Evolutionary conservation across 2,797 vertebrate species (phyloP).

Genomic region (Gadopsis bispinosus): DNA sequence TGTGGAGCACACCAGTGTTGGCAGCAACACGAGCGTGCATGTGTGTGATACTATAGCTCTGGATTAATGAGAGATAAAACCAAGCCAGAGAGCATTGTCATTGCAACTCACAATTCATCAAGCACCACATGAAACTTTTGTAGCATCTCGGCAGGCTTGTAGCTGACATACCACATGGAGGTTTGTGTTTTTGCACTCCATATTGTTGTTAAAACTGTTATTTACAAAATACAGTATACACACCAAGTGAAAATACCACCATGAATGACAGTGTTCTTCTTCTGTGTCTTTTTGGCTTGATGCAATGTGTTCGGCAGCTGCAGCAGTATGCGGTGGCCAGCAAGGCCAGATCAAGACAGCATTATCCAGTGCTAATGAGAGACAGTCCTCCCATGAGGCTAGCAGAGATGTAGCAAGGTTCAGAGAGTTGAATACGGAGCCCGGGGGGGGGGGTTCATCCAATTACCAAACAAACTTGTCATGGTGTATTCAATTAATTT

Average conservation of each 20-base stretch:
- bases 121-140: conserved; percentile 37
- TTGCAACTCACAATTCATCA: conserved; percentile 42
- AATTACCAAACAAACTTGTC: conserved; percentile 72
- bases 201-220: conserved; percentile 9
- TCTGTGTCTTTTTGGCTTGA: conserved; percentile 30
- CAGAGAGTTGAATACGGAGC: conserved; percentile 50
- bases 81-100: conserved; percentile 63
- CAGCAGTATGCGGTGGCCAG: conserved; percentile 55
- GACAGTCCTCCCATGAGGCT: conserved; percentile 61
- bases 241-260: neutral
- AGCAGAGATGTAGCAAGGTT: conserved; percentile 59
- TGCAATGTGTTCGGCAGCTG: conserved; percentile 38
- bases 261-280: conserved; percentile 26
- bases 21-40: conserved; percentile 66
- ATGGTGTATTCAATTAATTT: conserved; percentile 66
- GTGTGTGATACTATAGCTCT: conserved; percentile 68
- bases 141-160: conserved; percentile 16
- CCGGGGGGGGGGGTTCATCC: conserved; percentile 47
- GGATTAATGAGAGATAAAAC: conserved; percentile 78
- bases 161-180: conserved; percentile 24
- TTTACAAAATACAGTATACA: neutral
- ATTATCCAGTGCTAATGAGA: conserved; percentile 75
- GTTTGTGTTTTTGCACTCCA: conserved; percentile 4
- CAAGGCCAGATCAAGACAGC: conserved; percentile 53
- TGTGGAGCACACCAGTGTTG: conserved; percentile 63